Base-by-base conservation (phyloP, 2,888 invertebrate genomes). In the Aphrophora alni region DNA sequence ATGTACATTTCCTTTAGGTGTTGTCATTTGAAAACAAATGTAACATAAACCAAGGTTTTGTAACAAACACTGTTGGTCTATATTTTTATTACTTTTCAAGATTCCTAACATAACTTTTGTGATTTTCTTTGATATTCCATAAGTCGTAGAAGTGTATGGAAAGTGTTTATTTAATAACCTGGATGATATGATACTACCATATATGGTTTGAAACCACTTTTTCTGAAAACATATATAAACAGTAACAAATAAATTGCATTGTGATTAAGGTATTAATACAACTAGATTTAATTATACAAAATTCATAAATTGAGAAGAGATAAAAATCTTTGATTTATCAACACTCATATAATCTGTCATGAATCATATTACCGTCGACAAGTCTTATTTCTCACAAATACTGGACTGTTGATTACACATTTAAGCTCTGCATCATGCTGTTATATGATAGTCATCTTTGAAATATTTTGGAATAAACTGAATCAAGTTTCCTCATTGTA, bases 161-260 rank as follows among this genome's bases (percentile, higher is more conserved):
- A 85, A 85, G 44, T 84, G 78, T 8, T 82, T 82, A 24, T 80
- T 38, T 38, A 85, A 75, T 27, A 85, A 68, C 27, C 83, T 82
- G 17, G 81, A 78, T 8, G 83, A 68, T 12, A 84, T 78, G 0
- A 79, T 26, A 21, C 80, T 71, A 0, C 82, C 80, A 75, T 83
- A 85, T 74, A 75, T 82, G 17, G 59, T 75, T 68, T 80, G 81
- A 75, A 85, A 84, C 85, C 85, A 85, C 33, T 73, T 78, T 78
- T 77, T 79, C 84, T 82, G 78, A 75, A 82, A 82, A 21, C 12
- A 33, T 33, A 33, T 8, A n/a, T n/a, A n/a, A 33, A 33, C 33
- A 33, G n/a, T n/a, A 44, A 44, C 17, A 44, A 44, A 44, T 44
- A 44, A 44, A 33, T 33, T 33, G 4, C 33, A 25, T 75, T 59